These are phyloP conservation scores for Catotricha subobsoleta DNA, from an alignment of 2,888 invertebrate species.

Conservation along the genomic window DNA sequence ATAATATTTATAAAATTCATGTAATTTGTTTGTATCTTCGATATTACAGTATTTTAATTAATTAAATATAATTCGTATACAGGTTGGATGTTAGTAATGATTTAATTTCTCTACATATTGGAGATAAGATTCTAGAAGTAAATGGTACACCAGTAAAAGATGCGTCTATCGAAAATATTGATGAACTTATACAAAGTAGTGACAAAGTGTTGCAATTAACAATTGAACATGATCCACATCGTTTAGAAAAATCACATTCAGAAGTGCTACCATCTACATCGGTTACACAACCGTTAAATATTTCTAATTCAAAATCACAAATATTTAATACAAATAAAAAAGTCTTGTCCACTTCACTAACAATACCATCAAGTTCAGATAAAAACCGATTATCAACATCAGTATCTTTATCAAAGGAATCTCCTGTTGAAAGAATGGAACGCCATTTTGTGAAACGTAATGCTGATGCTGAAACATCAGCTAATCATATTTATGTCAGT, in stretches of 20 bases:
- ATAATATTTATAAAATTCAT: too few relatives aligned
- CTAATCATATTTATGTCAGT: slow-evolving; percentile 23
- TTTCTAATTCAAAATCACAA: background rate
- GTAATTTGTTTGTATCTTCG: background rate
- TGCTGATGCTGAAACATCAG: slow-evolving; percentile 18
- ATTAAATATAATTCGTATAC: background rate
- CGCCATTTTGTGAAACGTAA: slow-evolving; percentile 38
- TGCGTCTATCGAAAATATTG: slow-evolving; percentile 59
- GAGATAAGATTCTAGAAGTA: slow-evolving; percentile 84
- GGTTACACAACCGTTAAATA: background rate
- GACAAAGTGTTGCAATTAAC: slow-evolving; percentile 65
- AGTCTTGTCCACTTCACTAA: background rate
- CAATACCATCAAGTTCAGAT: slow-evolving; percentile 1
- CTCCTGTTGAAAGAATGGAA: slow-evolving; percentile 10
- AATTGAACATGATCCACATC: slow-evolving; percentile 76
- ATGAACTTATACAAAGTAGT: slow-evolving; percentile 50
- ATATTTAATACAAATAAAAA: background rate
- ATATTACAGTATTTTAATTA: background rate
- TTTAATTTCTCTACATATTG: slow-evolving; percentile 69
- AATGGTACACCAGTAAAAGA: slow-evolving; percentile 77
- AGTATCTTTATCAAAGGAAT: too few relatives aligned
- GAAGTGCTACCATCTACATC: background rate
- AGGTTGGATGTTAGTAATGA: slow-evolving; percentile 70
- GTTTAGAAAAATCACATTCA: slow-evolving; percentile 26
- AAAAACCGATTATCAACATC: background rate